A percentile compares a stretch with the other conserved stretches of the same genome.
Conservation (phyloP, 2,797 vertebrate species). For the Microctenopoma steveboyesi region DNA sequence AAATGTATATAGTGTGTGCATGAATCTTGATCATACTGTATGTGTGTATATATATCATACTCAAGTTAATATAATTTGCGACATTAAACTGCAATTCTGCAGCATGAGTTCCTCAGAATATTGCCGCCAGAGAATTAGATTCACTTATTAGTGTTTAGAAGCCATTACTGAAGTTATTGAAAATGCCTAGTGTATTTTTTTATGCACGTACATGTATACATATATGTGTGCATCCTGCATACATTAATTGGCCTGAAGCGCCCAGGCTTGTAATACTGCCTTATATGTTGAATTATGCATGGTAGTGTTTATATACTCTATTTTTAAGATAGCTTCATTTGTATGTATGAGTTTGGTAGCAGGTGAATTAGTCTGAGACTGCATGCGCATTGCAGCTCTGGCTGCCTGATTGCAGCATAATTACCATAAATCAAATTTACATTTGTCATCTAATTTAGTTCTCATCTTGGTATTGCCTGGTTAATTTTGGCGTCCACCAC, state of each 20-base stretch:
- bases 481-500: slow-evolving; percentile 71
- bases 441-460: slow-evolving; percentile 77
- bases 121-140: slow-evolving; percentile 24
- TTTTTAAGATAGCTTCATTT: slow-evolving; percentile 70
- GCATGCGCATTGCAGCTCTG: slow-evolving; percentile 45
- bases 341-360: slow-evolving; percentile 75
- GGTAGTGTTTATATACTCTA: slow-evolving; percentile 26
- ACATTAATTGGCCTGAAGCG: slow-evolving; percentile 45
- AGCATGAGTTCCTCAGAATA: neutral
- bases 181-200: slow-evolving; percentile 8
- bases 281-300: slow-evolving; percentile 56
- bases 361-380: slow-evolving; percentile 66
- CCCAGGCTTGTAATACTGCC: slow-evolving; percentile 34
- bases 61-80: slow-evolving; percentile 13
- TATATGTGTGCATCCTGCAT: slow-evolving; percentile 1
- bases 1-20: neutral
- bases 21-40: slow-evolving; percentile 7
- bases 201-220: neutral
- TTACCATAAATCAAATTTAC: slow-evolving; percentile 82
- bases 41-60: neutral
- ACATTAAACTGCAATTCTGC: slow-evolving; percentile 35
- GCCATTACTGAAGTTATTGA: slow-evolving; percentile 39
- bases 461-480: slow-evolving; percentile 69
- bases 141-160: slow-evolving; percentile 33
- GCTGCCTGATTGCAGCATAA: slow-evolving; percentile 67